Base-by-base conservation (phyloP, 1,140 invertebrate species). In the Melanaphis sacchari region DNA sequence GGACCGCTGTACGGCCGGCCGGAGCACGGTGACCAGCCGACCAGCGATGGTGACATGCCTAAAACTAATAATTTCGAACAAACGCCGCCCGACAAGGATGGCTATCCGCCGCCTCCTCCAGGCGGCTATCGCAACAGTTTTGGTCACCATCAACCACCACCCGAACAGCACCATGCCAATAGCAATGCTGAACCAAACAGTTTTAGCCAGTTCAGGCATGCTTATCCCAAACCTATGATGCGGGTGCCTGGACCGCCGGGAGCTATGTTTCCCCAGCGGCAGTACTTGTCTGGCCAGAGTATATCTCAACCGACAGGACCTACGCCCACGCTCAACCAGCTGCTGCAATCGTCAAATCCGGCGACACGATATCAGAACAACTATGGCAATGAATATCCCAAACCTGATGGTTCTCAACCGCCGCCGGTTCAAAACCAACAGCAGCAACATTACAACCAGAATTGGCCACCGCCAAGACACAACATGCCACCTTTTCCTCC, bases 281-380 rank as follows among this genome's bases (percentile, higher is more conserved):
- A 82, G n/a, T 93, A 93, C 94, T 94, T 97, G 82, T 96, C 96
- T 5, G 96, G 96, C 40, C 96, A 97, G 94, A 96, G 95, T 94
- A 96, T 97, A 94, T 96, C 96, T 0, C 97, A 98, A 95, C 97
- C 97, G 91, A 97, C 97, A 93, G 97, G 98, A 88, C 98, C 98
- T 36, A 99, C 98, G 84, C 98, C 98, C 87, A 99, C 98, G 49
- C 96, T 99, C 93, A 99, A 99, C 95, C 98, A 98, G 94, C 95
- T 99, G 94, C 96, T 98, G 66, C 98, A 98, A 95, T 97, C 97
- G 54, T 96, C 96, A 2, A 97, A 97, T 94, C 96, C 97, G 54
- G 95, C 94, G 82, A 95, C 96, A 94, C 94, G 96, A 94, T 96
- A 96, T 95, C 96, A 96, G 94, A 95, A 95, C 89, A 96, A 95